Evolutionary conservation across 1,140 invertebrate species (phyloP).

Genomic region (Leptonema lineaticorne): DNA sequence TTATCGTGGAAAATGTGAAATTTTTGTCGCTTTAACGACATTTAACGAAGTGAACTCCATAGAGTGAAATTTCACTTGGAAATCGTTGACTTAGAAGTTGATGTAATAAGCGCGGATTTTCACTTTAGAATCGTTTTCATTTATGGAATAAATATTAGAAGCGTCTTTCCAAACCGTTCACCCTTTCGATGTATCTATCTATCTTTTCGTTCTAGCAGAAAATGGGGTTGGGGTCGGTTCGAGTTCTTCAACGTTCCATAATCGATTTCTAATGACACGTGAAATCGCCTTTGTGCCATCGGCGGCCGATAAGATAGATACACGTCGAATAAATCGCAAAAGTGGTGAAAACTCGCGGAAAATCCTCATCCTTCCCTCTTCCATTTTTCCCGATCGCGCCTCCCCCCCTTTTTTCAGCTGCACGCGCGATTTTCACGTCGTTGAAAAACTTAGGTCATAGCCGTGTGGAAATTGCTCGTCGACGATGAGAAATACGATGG

Average conservation of each 20-base stretch:
- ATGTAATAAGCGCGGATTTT: no score
- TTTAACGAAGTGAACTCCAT: no score
- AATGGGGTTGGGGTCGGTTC: background rate
- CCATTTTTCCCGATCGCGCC: no score
- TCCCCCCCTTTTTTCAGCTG: no score
- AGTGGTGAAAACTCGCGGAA: slow-evolving; percentile 2
- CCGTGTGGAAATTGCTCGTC: no score
- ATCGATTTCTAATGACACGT: slow-evolving; percentile 40
- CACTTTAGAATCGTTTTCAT: slow-evolving; percentile 8
- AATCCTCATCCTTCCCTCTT: background rate
- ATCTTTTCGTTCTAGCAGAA: no score
- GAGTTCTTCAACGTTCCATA: slow-evolving; percentile 16
- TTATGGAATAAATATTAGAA: slow-evolving; percentile 18
- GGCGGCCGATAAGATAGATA: slow-evolving; percentile 15
- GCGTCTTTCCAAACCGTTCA: background rate
- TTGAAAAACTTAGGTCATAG: no score
- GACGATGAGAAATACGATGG: background rate
- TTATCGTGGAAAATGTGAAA: no score
- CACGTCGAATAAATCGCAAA: slow-evolving; percentile 17
- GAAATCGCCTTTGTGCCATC: slow-evolving; percentile 35
- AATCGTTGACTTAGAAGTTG: no score
- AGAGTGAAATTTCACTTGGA: no score
- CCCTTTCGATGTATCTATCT: no score
- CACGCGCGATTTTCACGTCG: background rate
- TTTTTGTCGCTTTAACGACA: no score